phyloP scores from a whole-genome alignment of 92 coral and sea anemone species.

The Scolanthus callimorphus region DNA sequence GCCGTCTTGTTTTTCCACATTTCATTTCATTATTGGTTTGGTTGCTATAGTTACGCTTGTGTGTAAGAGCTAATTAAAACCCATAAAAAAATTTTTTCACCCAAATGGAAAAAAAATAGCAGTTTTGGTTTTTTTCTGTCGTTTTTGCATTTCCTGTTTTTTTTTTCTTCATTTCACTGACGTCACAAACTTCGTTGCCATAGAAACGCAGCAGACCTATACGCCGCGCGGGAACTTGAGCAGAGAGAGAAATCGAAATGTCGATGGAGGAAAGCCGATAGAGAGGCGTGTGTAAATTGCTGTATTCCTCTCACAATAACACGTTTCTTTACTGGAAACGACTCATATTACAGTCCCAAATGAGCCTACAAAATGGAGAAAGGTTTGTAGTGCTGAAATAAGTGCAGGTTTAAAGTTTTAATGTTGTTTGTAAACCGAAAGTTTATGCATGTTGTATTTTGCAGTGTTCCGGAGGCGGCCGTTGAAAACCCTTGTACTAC shows the following conservation, averaged over 20 bases:
- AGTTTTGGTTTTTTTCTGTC: too few relatives aligned
- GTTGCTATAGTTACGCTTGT: too few relatives aligned
- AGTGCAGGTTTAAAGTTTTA: background rate
- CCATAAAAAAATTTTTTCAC: too few relatives aligned
- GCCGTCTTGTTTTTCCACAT: too few relatives aligned
- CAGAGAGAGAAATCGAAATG: background rate
- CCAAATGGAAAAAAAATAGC: too few relatives aligned
- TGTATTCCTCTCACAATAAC: too few relatives aligned
- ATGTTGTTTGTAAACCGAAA: background rate
- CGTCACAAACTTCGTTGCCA: background rate
- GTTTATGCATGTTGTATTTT: too few relatives aligned
- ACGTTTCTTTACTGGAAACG: background rate
- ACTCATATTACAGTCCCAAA: background rate
- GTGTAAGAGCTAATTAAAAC: too few relatives aligned
- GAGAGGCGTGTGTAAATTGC: too few relatives aligned
- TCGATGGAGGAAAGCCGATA: background rate
- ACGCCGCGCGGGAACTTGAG: background rate
- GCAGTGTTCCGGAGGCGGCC: background rate
- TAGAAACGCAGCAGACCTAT: background rate
- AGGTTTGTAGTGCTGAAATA: background rate
- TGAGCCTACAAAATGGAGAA: background rate
- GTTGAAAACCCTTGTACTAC: background rate
- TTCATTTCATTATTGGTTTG: too few relatives aligned
- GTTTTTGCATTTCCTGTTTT: too few relatives aligned
- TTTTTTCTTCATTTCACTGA: too few relatives aligned